Conservation (phyloP, 2,797 vertebrate genomes). For the Onychomys arenicola region DNA sequence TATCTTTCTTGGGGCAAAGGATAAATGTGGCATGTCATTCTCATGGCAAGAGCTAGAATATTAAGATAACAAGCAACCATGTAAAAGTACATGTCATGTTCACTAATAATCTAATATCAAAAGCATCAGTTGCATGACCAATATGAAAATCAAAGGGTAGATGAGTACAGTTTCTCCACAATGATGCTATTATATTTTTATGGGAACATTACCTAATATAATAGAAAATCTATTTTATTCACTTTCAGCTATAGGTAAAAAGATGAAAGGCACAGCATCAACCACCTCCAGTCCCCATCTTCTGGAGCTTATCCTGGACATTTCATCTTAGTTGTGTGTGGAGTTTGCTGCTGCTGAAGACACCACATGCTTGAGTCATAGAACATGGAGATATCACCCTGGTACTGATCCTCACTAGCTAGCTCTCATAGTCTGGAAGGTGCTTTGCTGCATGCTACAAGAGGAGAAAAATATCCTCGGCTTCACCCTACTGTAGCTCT, state of each 20-base stretch:
- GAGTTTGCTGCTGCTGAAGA: background rate
- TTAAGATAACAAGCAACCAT: background rate
- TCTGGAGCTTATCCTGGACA: background rate
- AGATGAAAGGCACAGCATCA: background rate
- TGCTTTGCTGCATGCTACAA: no score
- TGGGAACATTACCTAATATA: background rate
- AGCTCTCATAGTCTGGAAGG: background rate
- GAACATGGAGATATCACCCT: background rate
- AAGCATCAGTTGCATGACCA: background rate
- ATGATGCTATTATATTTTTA: background rate
- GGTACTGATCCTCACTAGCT: no score
- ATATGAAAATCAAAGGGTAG: background rate
- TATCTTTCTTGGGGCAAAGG: background rate
- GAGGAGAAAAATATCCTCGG: background rate
- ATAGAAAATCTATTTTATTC: background rate
- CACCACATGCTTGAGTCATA: background rate
- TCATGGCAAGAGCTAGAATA: background rate
- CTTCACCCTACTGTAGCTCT: background rate
- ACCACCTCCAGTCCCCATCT: background rate
- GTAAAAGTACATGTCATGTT: accelerated
- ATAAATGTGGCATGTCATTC: background rate
- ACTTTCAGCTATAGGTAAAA: background rate
- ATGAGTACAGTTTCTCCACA: background rate
- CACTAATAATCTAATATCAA: background rate
- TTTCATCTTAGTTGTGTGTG: background rate